A percentile compares a stretch with the other conserved stretches of the same genome.
These are phyloP conservation scores for Caenorhabditis sulstoni DNA, from an alignment of 2,888 invertebrate genomes.

Conservation along the genomic window DNA sequence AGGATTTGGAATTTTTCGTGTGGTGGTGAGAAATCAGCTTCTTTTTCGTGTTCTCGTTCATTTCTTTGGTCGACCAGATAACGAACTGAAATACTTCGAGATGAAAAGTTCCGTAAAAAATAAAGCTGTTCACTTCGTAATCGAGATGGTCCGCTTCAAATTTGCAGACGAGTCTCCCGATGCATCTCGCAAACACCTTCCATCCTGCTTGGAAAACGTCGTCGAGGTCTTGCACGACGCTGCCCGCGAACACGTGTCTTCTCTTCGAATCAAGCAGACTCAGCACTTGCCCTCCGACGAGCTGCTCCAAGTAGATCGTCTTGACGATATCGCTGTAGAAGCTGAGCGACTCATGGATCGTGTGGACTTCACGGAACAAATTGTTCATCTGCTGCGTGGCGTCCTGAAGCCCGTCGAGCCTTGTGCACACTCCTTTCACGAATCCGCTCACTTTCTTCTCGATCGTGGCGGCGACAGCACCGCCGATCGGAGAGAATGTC, in stretches of 20 bases:
- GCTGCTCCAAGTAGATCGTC: conserved; percentile 45
- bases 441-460: conserved; percentile 49
- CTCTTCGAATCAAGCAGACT: conserved; percentile 51
- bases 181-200: conserved; percentile 49
- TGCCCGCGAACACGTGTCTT: conserved; percentile 43
- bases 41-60: conserved; percentile 28
- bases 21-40: conserved; percentile 15
- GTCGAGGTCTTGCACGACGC: conserved; percentile 42
- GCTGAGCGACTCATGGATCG: conserved; percentile 45
- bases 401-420: conserved; percentile 37
- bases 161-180: conserved; percentile 51
- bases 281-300: conserved; percentile 59
- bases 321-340: conserved; percentile 50
- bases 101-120: no score
- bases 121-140: conserved; percentile 58
- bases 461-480: conserved; percentile 38
- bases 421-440: conserved; percentile 32
- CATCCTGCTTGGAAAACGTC: conserved; percentile 56
- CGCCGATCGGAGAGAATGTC: conserved; percentile 41
- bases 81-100: conserved; percentile 31
- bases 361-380: conserved; percentile 52
- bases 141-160: conserved; percentile 53
- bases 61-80: conserved; percentile 56
- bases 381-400: conserved; percentile 50
- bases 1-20: conserved; percentile 24